phyloP scores from a whole-genome alignment of 1,140 invertebrate genomes.

The Hylaeus volcanicus region DNA sequence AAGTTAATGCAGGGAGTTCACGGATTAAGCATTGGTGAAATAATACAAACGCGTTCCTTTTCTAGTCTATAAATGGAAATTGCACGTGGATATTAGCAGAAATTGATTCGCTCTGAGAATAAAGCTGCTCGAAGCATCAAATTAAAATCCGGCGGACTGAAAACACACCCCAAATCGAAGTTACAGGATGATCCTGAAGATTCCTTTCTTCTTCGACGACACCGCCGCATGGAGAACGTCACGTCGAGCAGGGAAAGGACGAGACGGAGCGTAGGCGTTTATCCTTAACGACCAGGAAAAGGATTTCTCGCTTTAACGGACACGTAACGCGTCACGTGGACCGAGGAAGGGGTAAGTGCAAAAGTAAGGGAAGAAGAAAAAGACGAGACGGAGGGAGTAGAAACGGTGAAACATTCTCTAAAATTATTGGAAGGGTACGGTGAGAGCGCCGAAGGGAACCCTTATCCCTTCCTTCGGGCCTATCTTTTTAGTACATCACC shows the following conservation, averaged over 20 bases:
- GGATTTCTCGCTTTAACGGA: slow-evolving; percentile 24
- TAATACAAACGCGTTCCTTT: no score
- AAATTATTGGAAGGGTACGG: slow-evolving; percentile 56
- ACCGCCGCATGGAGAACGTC: slow-evolving; percentile 26
- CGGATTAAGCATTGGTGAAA: no score
- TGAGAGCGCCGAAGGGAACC: slow-evolving; percentile 41
- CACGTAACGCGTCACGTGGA: slow-evolving; percentile 11
- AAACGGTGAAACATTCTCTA: slow-evolving; percentile 57
- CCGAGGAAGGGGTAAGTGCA: background rate
- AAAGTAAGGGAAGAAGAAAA: background rate
- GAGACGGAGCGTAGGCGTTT: background rate
- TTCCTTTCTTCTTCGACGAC: background rate
- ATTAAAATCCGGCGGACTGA: background rate
- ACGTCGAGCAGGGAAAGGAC: background rate
- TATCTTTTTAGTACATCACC: slow-evolving; percentile 62
- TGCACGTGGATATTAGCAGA: no score
- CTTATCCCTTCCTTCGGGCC: slow-evolving; percentile 53
- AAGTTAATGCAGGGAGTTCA: no score
- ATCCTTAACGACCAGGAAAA: slow-evolving; percentile 20
- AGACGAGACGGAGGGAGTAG: background rate
- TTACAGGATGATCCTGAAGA: background rate
- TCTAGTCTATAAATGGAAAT: no score
- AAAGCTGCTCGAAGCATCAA: background rate
- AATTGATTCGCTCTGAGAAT: no score
- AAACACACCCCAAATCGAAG: no score